phyloP scores from a whole-genome alignment of 2,888 invertebrate genomes.

The Microdon myrmicae region DNA sequence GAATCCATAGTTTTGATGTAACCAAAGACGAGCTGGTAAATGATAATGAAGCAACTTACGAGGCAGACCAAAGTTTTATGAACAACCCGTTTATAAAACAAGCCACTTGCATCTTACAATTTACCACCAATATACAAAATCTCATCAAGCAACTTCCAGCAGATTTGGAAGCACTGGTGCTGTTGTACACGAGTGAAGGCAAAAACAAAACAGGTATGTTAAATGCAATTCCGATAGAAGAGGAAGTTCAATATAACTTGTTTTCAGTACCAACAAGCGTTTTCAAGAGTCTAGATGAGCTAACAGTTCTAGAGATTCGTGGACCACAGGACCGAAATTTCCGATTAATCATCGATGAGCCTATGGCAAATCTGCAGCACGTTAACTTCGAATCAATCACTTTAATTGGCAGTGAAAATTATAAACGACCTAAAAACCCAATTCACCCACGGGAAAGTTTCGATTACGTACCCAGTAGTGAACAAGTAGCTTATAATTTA shows the following conservation, averaged over 20 bases:
- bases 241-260: too few relatives aligned
- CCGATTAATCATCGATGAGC: conserved; percentile 68
- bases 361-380: conserved; percentile 67
- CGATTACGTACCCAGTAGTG: conserved; percentile 64
- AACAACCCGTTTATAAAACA: conserved; percentile 68
- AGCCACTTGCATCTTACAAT: conserved; percentile 70
- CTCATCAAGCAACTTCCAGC: conserved; percentile 67
- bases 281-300: conserved; percentile 63
- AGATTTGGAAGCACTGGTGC: conserved; percentile 69
- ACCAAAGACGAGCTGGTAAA: conserved; percentile 53
- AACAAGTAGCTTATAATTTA: conserved; percentile 55
- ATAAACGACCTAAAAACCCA: conserved; percentile 60
- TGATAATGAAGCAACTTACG: conserved; percentile 61
- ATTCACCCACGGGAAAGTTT: conserved; percentile 63
- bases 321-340: conserved; percentile 68
- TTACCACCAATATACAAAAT: conserved; percentile 64
- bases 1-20: conserved; percentile 25
- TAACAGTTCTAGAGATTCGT: conserved; percentile 72
- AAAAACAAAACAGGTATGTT: conserved; percentile 60
- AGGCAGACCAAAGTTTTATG: conserved; percentile 64
- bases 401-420: conserved; percentile 65
- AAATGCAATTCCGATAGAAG: neutral
- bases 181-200: conserved; percentile 69
- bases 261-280: conserved; percentile 62
- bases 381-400: conserved; percentile 70